phyloP scores from a whole-genome alignment of 2,888 invertebrate genomes.

The Macrosoma leucophasiata region DNA sequence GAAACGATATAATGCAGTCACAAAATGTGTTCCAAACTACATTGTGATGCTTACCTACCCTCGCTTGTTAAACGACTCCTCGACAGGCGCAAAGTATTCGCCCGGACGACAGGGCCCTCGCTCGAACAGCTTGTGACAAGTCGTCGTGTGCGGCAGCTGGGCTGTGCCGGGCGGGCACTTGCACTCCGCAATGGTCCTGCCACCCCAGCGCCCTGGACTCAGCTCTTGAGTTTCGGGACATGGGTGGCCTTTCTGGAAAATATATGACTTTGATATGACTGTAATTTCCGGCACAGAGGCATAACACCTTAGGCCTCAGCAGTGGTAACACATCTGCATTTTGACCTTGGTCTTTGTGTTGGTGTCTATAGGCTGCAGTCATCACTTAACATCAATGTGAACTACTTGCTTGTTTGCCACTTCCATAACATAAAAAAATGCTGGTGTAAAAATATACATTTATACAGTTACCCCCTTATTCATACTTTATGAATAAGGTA shows the following conservation, averaged over 20 bases:
- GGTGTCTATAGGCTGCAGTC: too few relatives aligned
- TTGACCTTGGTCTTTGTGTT: too few relatives aligned
- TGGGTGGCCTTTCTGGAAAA: constrained; percentile 80
- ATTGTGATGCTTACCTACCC: constrained; percentile 65
- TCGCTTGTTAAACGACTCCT: constrained; percentile 69
- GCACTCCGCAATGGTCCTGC: constrained; percentile 83
- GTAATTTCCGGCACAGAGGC: too few relatives aligned
- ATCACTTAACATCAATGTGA: too few relatives aligned
- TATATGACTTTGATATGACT: too few relatives aligned
- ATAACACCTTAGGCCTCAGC: too few relatives aligned
- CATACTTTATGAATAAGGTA: too few relatives aligned
- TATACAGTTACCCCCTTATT: neutral
- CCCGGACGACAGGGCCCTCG: constrained; percentile 83
- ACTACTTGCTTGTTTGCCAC: too few relatives aligned
- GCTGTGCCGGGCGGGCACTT: constrained; percentile 89
- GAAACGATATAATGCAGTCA: too few relatives aligned
- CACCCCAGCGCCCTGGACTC: constrained; percentile 76
- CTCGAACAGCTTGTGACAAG: constrained; percentile 84
- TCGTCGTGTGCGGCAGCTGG: constrained; percentile 79
- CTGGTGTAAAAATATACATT: neutral
- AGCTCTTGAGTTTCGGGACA: constrained; percentile 91
- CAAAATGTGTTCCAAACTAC: neutral
- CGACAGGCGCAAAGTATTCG: constrained; percentile 84
- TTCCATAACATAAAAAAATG: too few relatives aligned
- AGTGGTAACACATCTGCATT: too few relatives aligned